A percentile compares a stretch with the other conserved stretches of the same genome.
phyloP scores from a whole-genome alignment of 2,888 invertebrate species.

The Xanthia icteritia region DNA sequence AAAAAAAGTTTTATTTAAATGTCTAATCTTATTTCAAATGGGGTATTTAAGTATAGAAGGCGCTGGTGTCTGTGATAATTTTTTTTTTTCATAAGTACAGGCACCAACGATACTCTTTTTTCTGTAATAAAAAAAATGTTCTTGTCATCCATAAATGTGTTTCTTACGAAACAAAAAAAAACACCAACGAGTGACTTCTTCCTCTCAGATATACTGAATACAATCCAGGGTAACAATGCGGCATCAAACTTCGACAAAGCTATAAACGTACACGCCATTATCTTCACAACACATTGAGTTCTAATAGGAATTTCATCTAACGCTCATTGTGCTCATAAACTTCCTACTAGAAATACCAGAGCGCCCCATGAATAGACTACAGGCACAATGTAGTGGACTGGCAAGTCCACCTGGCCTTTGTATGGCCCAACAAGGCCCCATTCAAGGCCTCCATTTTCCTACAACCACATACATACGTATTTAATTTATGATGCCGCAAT shows the following conservation, averaged over 20 bases:
- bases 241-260: neutral
- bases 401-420: conserved; percentile 55
- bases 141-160: too few species aligned
- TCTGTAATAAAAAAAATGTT: neutral
- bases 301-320: conserved; percentile 53
- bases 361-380: conserved; percentile 52
- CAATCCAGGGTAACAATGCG: neutral
- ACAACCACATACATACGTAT: conserved; percentile 7
- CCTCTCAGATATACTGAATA: neutral
- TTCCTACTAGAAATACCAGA: conserved; percentile 53
- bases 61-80: neutral
- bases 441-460: conserved; percentile 23
- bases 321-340: conserved; percentile 49
- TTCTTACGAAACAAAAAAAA: neutral
- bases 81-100: neutral
- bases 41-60: neutral
- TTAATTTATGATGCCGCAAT: conserved; percentile 39
- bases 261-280: conserved; percentile 16
- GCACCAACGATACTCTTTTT: neutral
- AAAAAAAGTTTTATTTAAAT: too few species aligned
- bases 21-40: too few species aligned
- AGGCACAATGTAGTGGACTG: conserved; percentile 47
- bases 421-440: conserved; percentile 38
- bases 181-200: neutral
- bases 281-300: conserved; percentile 26